These are phyloP conservation scores for Drosophila meridionalis DNA, from an alignment of 2,888 invertebrate species.

Conservation along the genomic window DNA sequence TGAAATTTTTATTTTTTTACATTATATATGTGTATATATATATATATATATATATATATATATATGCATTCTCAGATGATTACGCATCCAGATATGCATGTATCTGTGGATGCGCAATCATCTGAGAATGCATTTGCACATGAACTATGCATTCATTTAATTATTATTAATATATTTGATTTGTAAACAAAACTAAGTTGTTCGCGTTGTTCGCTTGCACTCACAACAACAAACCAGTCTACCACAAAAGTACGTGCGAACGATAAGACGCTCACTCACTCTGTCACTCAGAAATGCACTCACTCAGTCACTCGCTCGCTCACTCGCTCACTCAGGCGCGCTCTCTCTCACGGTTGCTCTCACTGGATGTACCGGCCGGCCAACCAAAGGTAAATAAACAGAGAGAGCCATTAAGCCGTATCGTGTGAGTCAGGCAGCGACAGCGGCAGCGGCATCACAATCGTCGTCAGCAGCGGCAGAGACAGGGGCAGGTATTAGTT, in stretches of 20 bases:
- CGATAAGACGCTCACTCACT: background rate
- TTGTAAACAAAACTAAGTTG: conserved; percentile 37
- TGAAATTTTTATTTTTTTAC: too few species aligned
- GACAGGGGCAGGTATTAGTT: background rate
- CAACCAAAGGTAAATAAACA: conserved; percentile 61
- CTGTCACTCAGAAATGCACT: background rate
- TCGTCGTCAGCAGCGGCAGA: too few species aligned
- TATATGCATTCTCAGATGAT: too few species aligned
- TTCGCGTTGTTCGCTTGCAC: conserved; percentile 20
- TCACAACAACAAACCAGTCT: conserved; percentile 33
- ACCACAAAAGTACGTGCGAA: background rate
- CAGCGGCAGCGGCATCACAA: background rate
- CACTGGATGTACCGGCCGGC: conserved; percentile 41
- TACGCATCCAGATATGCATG: too few species aligned
- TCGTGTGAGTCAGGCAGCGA: conserved; percentile 19
- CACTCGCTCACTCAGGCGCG: background rate
- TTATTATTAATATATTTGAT: conserved; percentile 42
- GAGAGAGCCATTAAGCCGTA: conserved; percentile 48
- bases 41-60: background rate
- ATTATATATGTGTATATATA: too few species aligned
- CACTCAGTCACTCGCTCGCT: background rate
- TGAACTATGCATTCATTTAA: conserved; percentile 23
- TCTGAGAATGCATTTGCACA: conserved; percentile 7
- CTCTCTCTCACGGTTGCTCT: background rate
- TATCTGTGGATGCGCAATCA: background rate